phyloP scores from a whole-genome alignment of 2,888 invertebrate species.

The Timema cristinae region DNA sequence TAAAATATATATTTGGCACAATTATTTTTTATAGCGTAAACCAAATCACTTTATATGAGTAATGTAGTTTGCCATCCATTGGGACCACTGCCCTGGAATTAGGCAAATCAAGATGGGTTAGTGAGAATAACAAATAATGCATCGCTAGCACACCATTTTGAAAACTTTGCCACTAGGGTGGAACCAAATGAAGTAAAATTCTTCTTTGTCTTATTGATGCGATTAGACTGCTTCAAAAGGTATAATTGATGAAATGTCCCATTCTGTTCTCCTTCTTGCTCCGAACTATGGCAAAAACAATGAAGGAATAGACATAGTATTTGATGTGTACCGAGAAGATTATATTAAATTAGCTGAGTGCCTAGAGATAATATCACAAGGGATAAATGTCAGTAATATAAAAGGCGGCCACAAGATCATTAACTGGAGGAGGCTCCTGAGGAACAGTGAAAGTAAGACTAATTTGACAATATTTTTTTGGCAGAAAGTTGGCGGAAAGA shows the following conservation, averaged over 20 bases:
- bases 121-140: no score
- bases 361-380: background rate
- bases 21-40: background rate
- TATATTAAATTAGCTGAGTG: background rate
- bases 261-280: background rate
- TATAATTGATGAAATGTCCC: background rate
- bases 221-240: no score
- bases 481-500: background rate
- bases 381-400: background rate
- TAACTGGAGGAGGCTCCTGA: conserved; percentile 4
- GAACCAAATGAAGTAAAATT: no score
- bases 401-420: background rate
- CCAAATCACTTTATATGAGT: no score
- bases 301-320: background rate
- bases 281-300: background rate
- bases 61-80: no score
- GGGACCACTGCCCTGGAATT: no score
- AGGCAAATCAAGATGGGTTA: no score
- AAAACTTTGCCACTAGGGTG: no score
- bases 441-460: conserved; percentile 8
- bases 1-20: background rate
- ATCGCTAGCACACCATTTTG: no score
- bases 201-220: no score
- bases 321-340: background rate
- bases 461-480: background rate